Base-by-base conservation (phyloP, 1,140 invertebrate species). In the Camponotus floridanus region DNA sequence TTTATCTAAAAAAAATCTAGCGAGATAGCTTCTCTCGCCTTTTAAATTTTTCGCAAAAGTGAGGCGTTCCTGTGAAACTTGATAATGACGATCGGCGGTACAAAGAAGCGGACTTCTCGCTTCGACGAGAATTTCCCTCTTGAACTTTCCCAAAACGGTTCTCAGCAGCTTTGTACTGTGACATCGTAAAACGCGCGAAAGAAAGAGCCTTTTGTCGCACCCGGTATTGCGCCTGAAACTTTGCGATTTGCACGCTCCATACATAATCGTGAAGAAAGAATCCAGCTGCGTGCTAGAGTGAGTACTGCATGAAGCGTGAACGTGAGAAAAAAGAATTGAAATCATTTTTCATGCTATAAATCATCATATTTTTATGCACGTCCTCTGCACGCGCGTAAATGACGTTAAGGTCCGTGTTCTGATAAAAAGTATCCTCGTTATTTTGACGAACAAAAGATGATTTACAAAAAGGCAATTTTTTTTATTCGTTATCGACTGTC, bases 71-170 rank as follows among this genome's bases (percentile, higher is more conserved):
- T 21, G 18, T 21, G 84, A 86, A 88, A 89, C 48, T 88, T 62
- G 62, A 86, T 89, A 76, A 89, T 86, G 57, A 88, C 67, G 83
- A 86, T 71, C 51, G 33, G 36, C n/a, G 3, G 8, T 15, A 26
- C 45, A 48, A 31, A 65, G 51, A 33, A 18, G n/a, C 42, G 31
- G 48, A 80, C 45, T 59, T 81, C 51, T 62, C 70, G 21, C 87
- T 55, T 68, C 57, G 31, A 9, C 31, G 68, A 61, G 59, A 86
- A 86, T 86, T 86, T 80, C 36, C 74, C 67, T 76, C 48, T 42
- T 76, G 51, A 71, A 86, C 87, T 89, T 86, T 31, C 55, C 36
- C 42, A 9, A 59, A 76, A 70, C 15, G 48, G 42, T 59, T 83
- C 59, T 67, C 55, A 33, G 70, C 21, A 26, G 51, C 79, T 55